Evolutionary conservation across 2,888 invertebrate genomes (phyloP).

Genomic region (Blera fallax): DNA sequence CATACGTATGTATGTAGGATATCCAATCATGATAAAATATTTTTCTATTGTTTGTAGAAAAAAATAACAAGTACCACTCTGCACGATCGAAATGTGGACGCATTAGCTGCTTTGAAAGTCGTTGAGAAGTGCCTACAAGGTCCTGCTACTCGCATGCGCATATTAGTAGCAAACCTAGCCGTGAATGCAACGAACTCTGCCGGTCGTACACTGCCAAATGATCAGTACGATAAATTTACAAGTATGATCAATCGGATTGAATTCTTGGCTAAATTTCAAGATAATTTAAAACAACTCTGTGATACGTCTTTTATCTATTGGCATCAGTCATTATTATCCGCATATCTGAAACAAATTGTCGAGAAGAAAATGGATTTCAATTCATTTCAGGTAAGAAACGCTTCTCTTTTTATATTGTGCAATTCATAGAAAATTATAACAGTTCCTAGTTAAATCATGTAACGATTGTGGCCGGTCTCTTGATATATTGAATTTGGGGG

Average conservation of each 20-base stretch:
- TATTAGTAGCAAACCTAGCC: conserved; percentile 86
- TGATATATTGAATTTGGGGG: conserved; percentile 68
- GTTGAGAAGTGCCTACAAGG: conserved; percentile 87
- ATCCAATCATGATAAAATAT: neutral
- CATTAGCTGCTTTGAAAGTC: conserved; percentile 88
- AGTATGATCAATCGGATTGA: conserved; percentile 86
- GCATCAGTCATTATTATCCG: conserved; percentile 89
- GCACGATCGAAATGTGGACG: conserved; percentile 86
- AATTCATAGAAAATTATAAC: conserved; percentile 41
- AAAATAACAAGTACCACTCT: conserved; percentile 85
- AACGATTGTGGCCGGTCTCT: conserved; percentile 80
- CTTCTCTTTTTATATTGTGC: neutral
- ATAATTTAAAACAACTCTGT: conserved; percentile 85
- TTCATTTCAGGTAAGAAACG: conserved; percentile 76
- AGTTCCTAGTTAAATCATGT: conserved; percentile 83
- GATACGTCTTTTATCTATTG: conserved; percentile 91
- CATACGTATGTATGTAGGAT: too few species aligned
- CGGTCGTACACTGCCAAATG: conserved; percentile 82
- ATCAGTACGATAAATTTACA: conserved; percentile 85
- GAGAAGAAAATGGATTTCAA: conserved; percentile 85
- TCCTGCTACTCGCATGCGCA: conserved; percentile 85
- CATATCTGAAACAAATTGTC: conserved; percentile 89
- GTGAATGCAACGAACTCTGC: conserved; percentile 86
- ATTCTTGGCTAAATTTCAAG: conserved; percentile 84
- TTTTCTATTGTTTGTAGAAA: conserved; percentile 80